Conservation (phyloP, 30 jellyfish, hydroid and myxozoan genomes). For the Cassiopea xamachana region DNA sequence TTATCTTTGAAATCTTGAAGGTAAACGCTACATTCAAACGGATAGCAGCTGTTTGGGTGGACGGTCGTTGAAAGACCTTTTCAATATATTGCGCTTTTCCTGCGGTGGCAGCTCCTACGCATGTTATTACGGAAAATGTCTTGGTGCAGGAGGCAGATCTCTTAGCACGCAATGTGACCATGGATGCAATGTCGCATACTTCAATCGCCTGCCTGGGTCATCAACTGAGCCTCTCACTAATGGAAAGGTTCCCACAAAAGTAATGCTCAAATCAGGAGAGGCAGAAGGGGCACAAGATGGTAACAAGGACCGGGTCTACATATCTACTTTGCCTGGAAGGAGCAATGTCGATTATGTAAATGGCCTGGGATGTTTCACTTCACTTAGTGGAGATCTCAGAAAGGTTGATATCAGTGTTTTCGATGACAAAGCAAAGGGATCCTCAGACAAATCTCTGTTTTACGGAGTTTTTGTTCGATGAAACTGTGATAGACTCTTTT, state of each 20-base stretch:
- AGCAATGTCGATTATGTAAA: conserved; percentile 63
- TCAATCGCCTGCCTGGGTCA: conserved; percentile 30
- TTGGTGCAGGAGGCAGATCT: conserved; percentile 51
- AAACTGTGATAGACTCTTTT: neutral
- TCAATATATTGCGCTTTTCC: conserved; percentile 63
- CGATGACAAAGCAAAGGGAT: conserved; percentile 44
- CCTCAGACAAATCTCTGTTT: conserved; percentile 49
- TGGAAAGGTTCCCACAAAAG: conserved; percentile 39
- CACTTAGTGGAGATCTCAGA: conserved; percentile 35
- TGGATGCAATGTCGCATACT: conserved; percentile 47
- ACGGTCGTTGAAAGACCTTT: conserved; percentile 48
- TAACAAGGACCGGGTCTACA: conserved; percentile 74
- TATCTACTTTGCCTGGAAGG: conserved; percentile 67
- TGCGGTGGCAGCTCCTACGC: conserved; percentile 80
- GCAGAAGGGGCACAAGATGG: conserved; percentile 77
- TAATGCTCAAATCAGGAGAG: conserved; percentile 65
- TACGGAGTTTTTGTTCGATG: conserved; percentile 70
- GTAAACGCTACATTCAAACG: conserved; percentile 62
- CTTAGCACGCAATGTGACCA: conserved; percentile 41
- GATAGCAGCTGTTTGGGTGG: conserved; percentile 55
- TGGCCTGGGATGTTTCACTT: conserved; percentile 67
- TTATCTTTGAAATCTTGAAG: neutral
- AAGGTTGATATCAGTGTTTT: conserved; percentile 40
- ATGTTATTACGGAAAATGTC: conserved; percentile 68
- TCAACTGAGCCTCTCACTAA: conserved; percentile 66